phyloP scores from a whole-genome alignment of 2,797 vertebrate genomes.

The Yasuhikotakia modesta region DNA sequence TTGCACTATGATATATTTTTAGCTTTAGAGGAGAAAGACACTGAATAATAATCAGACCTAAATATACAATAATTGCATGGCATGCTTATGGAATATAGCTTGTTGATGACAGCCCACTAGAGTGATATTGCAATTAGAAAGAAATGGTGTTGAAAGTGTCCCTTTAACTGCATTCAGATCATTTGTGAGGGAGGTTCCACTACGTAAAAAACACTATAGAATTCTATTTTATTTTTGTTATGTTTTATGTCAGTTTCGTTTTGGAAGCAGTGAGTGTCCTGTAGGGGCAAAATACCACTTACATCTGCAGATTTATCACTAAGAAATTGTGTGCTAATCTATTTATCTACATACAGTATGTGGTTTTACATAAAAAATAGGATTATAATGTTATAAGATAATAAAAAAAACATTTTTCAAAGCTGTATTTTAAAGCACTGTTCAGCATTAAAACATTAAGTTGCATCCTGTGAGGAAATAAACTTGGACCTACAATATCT shows the following conservation, averaged over 20 bases:
- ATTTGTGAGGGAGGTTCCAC: slow-evolving; percentile 2
- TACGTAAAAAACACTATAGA: not conserved
- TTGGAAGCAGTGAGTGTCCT: slow-evolving; percentile 13
- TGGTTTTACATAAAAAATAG: slow-evolving; percentile 14
- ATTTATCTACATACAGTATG: slow-evolving; percentile 1
- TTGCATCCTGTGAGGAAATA: slow-evolving; percentile 53
- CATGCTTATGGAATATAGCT: slow-evolving; percentile 54
- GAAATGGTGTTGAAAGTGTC: slow-evolving; percentile 13
- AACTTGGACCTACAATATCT: slow-evolving; percentile 42
- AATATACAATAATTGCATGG: slow-evolving; percentile 56
- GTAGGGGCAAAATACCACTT: not conserved
- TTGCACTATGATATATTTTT: slow-evolving; percentile 13
- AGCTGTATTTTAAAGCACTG: slow-evolving; percentile 16
- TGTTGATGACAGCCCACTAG: slow-evolving; percentile 22
- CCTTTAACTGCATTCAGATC: slow-evolving; percentile 2
- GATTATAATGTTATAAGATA: slow-evolving; percentile 11
- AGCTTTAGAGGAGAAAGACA: slow-evolving; percentile 30
- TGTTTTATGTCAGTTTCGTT: slow-evolving; percentile 19
- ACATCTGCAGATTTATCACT: slow-evolving; percentile 10
- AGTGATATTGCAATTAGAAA: slow-evolving; percentile 25
- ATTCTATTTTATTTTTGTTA: not conserved
- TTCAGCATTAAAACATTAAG: slow-evolving; percentile 44
- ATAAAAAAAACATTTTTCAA: slow-evolving; percentile 13
- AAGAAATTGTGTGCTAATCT: not conserved
- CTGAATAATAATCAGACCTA: slow-evolving; percentile 34